Conservation (phyloP, 2,888 invertebrate genomes). For the Campoplex nolae region DNA sequence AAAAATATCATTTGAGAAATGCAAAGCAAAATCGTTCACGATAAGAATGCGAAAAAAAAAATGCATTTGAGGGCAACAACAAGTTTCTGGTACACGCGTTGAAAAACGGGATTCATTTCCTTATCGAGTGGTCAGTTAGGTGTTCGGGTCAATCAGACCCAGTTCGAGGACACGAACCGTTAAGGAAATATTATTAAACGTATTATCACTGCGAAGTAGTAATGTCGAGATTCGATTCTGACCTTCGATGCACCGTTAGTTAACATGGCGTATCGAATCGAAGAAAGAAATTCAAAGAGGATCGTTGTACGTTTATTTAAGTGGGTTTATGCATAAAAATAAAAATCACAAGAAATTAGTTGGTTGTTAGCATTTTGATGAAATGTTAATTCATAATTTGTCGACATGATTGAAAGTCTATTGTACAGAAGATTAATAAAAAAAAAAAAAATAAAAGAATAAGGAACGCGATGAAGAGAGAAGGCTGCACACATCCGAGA, state of each 20-base stretch:
- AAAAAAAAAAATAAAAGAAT: neutral
- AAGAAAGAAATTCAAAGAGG: too few species aligned
- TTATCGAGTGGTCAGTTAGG: neutral
- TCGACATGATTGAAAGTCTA: neutral
- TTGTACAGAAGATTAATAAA: neutral
- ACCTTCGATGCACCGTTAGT: neutral
- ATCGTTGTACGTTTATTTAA: neutral
- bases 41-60: neutral
- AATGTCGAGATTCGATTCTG: neutral
- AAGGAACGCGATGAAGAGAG: neutral
- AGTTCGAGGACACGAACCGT: neutral
- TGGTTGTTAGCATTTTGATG: neutral
- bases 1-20: neutral
- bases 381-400: neutral
- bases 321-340: neutral
- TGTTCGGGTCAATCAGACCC: neutral
- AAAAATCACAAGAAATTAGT: neutral
- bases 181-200: neutral
- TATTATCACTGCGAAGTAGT: neutral
- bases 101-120: neutral
- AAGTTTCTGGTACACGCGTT: too few species aligned
- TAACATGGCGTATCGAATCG: neutral
- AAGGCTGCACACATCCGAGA: neutral
- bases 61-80: neutral
- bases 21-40: neutral